Conservation (phyloP, 2,888 invertebrate genomes). For the Nowickia ferox region DNA sequence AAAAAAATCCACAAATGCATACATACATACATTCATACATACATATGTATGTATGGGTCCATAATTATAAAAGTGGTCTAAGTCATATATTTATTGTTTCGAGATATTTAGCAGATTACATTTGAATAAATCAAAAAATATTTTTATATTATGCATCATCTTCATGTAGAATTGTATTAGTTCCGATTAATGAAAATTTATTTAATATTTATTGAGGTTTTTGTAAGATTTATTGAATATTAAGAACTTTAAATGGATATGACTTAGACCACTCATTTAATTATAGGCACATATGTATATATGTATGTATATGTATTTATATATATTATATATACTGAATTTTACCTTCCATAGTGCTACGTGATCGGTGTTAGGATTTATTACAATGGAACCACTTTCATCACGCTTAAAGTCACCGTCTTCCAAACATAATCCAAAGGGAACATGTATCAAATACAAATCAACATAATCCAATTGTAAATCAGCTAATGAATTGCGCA, state of each 20-base stretch:
- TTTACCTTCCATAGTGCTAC: constrained; percentile 90
- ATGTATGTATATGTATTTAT: neutral
- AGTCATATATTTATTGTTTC: too few species aligned
- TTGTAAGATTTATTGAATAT: too few species aligned
- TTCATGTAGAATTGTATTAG: too few species aligned
- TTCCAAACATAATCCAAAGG: constrained; percentile 87
- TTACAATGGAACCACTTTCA: constrained; percentile 86
- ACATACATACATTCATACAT: too few species aligned
- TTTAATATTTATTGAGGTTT: too few species aligned
- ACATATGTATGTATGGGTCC: too few species aligned
- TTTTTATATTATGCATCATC: too few species aligned
- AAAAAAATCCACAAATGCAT: too few species aligned
- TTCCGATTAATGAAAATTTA: too few species aligned
- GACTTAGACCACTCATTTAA: neutral
- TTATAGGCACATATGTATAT: neutral
- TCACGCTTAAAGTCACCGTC: constrained; percentile 86
- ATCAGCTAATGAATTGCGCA: constrained; percentile 87
- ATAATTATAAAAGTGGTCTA: too few species aligned
- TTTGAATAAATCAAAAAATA: too few species aligned
- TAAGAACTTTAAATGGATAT: too few species aligned
- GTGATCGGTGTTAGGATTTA: constrained; percentile 88
- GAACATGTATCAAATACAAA: constrained; percentile 91
- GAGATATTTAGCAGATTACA: neutral
- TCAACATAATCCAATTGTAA: constrained; percentile 92
- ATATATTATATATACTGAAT: neutral